phyloP scores from a whole-genome alignment of 2,888 invertebrate genomes.

The Yponomeuta sedellus region DNA sequence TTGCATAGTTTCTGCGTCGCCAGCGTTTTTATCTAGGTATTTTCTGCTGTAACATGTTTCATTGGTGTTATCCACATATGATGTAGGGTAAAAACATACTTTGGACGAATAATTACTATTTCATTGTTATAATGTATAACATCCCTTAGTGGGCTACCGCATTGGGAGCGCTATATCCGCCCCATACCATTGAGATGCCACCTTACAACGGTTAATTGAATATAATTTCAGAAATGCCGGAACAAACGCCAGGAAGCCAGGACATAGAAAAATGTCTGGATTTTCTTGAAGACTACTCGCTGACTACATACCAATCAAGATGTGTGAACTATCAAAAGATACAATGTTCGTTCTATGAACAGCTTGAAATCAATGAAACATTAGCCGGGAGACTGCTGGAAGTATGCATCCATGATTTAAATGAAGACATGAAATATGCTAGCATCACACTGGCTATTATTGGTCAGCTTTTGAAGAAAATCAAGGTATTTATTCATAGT shows the following conservation, averaged over 20 bases:
- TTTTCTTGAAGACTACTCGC: conserved; percentile 34
- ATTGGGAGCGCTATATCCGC: background rate
- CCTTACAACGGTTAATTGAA: no score
- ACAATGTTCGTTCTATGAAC: conserved; percentile 32
- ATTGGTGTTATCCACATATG: background rate
- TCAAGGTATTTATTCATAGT: conserved; percentile 35
- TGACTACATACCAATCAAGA: conserved; percentile 27
- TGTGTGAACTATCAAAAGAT: conserved; percentile 34
- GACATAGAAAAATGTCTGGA: conserved; percentile 34
- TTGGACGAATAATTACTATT: background rate
- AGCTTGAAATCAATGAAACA: conserved; percentile 25
- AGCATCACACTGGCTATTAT: conserved; percentile 38
- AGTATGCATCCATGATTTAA: conserved; percentile 41
- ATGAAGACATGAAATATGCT: conserved; percentile 38
- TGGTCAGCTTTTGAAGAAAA: conserved; percentile 37
- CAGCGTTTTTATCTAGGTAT: background rate
- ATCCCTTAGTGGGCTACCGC: background rate
- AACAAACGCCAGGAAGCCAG: conserved; percentile 26
- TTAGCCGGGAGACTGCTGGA: conserved; percentile 37
- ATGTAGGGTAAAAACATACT: background rate
- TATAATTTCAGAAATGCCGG: conserved; percentile 40
- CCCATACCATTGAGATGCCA: background rate
- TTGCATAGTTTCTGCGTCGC: background rate
- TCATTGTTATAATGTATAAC: background rate
- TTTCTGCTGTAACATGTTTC: background rate